These are phyloP conservation scores for Myotis daubentonii DNA, from an alignment of 2,797 vertebrate genomes.

Conservation along the genomic window DNA sequence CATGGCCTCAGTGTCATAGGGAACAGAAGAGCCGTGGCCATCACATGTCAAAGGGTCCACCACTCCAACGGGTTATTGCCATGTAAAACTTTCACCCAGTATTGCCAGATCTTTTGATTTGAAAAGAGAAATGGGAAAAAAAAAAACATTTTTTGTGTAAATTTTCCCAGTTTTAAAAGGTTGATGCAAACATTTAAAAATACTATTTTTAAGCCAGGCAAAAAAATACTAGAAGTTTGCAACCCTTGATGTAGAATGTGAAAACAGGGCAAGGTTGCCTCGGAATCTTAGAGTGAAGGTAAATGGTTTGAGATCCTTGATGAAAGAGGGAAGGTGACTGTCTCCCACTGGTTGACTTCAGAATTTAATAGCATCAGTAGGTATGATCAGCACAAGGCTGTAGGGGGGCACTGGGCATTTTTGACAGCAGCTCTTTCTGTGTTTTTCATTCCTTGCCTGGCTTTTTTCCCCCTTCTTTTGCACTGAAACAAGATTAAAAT, in stretches of 20 bases:
- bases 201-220: neutral
- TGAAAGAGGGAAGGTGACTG: neutral
- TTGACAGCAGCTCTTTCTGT: neutral
- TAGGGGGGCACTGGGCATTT: neutral
- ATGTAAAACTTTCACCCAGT: neutral
- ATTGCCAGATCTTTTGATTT: neutral
- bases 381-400: accelerated
- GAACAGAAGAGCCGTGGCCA: neutral
- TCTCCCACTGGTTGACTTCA: neutral
- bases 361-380: neutral
- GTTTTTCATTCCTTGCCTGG: neutral
- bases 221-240: neutral
- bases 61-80: neutral
- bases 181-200: neutral
- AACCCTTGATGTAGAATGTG: neutral
- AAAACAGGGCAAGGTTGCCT: neutral
- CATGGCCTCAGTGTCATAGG: accelerated
- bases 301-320: neutral
- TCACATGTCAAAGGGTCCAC: neutral
- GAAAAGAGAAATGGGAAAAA: neutral
- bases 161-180: conserved; percentile 18
- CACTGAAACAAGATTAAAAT: neutral
- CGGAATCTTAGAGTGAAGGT: neutral
- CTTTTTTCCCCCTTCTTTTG: neutral
- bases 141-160: neutral